These are phyloP conservation scores for Protobothrops flavoviridis DNA, from an alignment of 2,113 vertebrate species.

Conservation along the genomic window DNA sequence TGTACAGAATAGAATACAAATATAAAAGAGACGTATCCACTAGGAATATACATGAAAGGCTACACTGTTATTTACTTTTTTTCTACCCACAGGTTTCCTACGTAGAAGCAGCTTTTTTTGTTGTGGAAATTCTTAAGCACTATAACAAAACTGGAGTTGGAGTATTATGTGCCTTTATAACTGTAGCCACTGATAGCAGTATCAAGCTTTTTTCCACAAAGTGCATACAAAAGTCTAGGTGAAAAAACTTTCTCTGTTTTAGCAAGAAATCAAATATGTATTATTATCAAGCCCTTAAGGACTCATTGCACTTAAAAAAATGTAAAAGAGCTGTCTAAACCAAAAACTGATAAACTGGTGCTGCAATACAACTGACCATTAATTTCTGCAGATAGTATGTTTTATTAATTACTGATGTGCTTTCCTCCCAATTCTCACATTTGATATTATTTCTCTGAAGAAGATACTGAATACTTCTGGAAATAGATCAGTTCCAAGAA, in stretches of 20 bases:
- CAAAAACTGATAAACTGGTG: neutral
- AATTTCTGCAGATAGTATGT: neutral
- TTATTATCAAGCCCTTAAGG: neutral
- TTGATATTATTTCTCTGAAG: neutral
- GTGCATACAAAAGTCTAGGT: neutral
- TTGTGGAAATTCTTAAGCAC: neutral
- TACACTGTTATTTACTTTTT: neutral
- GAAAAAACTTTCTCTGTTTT: neutral
- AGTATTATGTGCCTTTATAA: neutral
- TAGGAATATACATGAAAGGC: neutral
- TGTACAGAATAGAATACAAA: neutral
- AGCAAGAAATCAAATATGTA: neutral
- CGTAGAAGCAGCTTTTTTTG: neutral
- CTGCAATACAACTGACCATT: neutral
- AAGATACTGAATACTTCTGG: neutral
- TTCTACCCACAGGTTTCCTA: neutral
- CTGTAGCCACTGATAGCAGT: neutral
- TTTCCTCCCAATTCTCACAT: neutral
- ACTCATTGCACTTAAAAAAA: neutral
- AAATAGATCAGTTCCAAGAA: neutral
- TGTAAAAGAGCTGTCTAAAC: neutral
- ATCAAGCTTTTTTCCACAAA: neutral
- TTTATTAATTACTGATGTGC: slow-evolving; percentile 3
- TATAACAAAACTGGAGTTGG: neutral
- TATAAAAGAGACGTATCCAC: neutral